These are phyloP conservation scores for Eumaeus atala DNA, from an alignment of 1,140 invertebrate genomes.

Conservation along the genomic window DNA sequence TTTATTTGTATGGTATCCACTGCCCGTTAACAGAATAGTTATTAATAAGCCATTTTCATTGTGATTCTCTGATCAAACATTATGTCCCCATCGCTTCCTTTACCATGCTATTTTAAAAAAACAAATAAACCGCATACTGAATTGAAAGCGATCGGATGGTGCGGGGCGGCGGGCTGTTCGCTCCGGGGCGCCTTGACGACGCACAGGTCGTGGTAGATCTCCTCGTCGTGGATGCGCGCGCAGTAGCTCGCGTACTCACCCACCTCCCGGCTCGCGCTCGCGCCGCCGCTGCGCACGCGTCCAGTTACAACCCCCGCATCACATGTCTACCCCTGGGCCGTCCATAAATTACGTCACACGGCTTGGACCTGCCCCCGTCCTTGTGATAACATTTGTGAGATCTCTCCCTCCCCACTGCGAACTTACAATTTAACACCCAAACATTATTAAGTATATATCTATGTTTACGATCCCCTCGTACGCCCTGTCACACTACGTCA, in stretches of 20 bases:
- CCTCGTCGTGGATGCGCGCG: constrained; percentile 82
- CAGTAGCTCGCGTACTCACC: constrained; percentile 80
- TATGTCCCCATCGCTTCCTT: constrained; percentile 16
- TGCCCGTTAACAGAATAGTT: no score
- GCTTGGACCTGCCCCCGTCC: no score
- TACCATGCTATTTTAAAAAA: constrained; percentile 29
- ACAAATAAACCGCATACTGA: constrained; percentile 50
- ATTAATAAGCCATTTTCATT: no score
- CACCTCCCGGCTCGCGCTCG: constrained; percentile 58
- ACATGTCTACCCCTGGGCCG: constrained; percentile 1
- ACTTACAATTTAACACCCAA: no score
- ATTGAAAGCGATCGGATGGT: constrained; percentile 49
- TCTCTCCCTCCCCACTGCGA: no score
- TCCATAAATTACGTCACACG: constrained; percentile 5
- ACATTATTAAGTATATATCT: no score
- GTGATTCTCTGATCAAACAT: neutral
- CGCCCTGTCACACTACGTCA: no score
- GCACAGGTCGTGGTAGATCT: constrained; percentile 89
- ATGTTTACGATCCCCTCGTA: no score
- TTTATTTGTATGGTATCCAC: no score
- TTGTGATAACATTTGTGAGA: no score
- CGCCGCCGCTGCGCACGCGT: constrained; percentile 41
- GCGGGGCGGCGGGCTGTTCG: constrained; percentile 38
- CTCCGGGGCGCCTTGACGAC: constrained; percentile 68
- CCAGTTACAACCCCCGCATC: constrained; percentile 16